phyloP scores from a whole-genome alignment of 2,113 vertebrate genomes.

The Pseudorectes ferrugineus region DNA sequence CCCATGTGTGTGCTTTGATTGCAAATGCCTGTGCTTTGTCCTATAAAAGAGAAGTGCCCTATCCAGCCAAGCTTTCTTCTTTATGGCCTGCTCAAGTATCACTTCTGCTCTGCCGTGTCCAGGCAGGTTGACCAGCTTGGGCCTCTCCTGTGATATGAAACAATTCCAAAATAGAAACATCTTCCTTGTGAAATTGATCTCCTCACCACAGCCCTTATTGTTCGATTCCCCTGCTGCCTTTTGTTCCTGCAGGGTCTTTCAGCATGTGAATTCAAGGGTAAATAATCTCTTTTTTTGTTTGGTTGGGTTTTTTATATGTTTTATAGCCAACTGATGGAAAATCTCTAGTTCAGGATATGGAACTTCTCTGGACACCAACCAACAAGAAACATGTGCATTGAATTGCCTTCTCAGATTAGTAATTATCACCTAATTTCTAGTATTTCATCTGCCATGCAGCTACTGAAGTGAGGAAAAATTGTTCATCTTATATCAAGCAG shows the following conservation, averaged over 20 bases:
- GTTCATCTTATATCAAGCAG: neutral
- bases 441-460: neutral
- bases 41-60: neutral
- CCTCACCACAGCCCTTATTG: neutral
- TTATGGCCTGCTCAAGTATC: neutral
- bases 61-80: neutral
- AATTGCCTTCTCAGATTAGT: neutral
- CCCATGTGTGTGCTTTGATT: neutral
- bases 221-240: neutral
- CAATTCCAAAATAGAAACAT: neutral
- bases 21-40: neutral
- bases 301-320: neutral
- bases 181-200: neutral
- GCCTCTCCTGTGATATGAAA: neutral
- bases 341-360: neutral
- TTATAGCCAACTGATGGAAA: neutral
- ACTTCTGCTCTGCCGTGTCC: neutral
- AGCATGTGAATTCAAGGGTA: neutral
- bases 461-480: neutral
- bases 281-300: neutral
- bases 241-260: neutral
- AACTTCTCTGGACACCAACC: neutral
- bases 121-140: neutral
- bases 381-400: neutral
- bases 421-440: neutral